These are phyloP conservation scores for Brachyopa scutellaris DNA, from an alignment of 2,888 invertebrate genomes.

Conservation along the genomic window DNA sequence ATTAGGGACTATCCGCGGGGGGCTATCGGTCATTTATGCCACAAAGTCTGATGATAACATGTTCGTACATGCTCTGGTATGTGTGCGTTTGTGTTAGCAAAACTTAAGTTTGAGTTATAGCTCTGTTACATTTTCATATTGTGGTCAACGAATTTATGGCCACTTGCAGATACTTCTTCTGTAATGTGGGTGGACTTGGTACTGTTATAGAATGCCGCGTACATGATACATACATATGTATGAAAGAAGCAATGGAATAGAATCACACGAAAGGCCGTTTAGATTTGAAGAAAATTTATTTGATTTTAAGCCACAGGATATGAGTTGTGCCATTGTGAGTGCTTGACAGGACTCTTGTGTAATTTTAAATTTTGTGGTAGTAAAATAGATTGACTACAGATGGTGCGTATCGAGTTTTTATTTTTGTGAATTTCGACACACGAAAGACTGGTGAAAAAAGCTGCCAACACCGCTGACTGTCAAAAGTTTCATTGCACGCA, in stretches of 20 bases:
- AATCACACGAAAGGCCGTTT: not conserved
- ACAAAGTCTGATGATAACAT: conserved; percentile 6
- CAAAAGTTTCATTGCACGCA: too few species aligned
- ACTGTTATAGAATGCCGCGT: too few species aligned
- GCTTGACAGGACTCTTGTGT: too few species aligned
- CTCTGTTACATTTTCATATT: conserved; percentile 51
- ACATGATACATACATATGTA: not conserved
- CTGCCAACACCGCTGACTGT: too few species aligned
- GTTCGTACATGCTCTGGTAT: not conserved
- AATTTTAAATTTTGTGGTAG: too few species aligned
- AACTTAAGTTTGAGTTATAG: conserved; percentile 43
- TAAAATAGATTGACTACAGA: too few species aligned
- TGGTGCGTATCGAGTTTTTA: too few species aligned
- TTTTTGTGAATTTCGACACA: too few species aligned
- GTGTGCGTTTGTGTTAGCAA: not conserved
- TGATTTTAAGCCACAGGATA: not conserved
- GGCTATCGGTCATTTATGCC: conserved; percentile 31
- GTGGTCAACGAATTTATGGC: conserved; percentile 46
- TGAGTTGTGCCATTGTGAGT: too few species aligned
- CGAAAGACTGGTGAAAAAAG: too few species aligned
- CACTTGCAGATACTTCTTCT: conserved; percentile 11
- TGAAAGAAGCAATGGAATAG: not conserved
- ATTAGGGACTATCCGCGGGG: too few species aligned
- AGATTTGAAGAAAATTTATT: conserved; percentile 5
- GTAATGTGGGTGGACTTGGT: not conserved